Evolutionary conservation across 1,140 invertebrate species (phyloP).

Genomic region (Eurytemora carolleeae): DNA sequence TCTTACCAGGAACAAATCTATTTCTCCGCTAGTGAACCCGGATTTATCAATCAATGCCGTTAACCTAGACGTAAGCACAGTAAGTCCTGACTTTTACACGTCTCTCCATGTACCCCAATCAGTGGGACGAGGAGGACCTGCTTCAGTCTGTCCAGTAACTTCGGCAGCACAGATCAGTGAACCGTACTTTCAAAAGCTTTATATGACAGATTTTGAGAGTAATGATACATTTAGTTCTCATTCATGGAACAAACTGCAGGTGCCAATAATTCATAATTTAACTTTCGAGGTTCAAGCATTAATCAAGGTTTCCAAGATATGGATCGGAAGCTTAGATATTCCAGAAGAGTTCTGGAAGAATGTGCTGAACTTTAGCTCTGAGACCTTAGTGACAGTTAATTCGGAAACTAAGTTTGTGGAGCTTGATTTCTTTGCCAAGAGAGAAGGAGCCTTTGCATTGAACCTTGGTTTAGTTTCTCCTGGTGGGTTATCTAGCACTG

Average conservation of each 20-base stretch:
- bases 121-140: too few relatives aligned
- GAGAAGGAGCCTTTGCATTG: not conserved
- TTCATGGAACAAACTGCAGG: not conserved
- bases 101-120: not conserved
- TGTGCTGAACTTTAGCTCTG: not conserved
- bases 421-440: not conserved
- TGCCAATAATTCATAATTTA: not conserved
- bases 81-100: not conserved
- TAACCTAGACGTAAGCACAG: not conserved
- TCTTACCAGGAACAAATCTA: not conserved
- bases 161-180: too few relatives aligned
- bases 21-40: not conserved
- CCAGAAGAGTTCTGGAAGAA: not conserved
- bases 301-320: not conserved
- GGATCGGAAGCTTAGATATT: not conserved
- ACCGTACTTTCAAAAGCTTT: too few relatives aligned
- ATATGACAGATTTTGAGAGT: too few relatives aligned
- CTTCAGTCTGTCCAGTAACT: too few relatives aligned
- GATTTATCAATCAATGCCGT: not conserved
- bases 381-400: not conserved
- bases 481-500: not conserved
- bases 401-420: not conserved
- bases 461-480: not conserved
- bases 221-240: not conserved
- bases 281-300: not conserved